These are phyloP conservation scores for Dryococelus australis DNA, from an alignment of 2,888 invertebrate species.

Conservation along the genomic window DNA sequence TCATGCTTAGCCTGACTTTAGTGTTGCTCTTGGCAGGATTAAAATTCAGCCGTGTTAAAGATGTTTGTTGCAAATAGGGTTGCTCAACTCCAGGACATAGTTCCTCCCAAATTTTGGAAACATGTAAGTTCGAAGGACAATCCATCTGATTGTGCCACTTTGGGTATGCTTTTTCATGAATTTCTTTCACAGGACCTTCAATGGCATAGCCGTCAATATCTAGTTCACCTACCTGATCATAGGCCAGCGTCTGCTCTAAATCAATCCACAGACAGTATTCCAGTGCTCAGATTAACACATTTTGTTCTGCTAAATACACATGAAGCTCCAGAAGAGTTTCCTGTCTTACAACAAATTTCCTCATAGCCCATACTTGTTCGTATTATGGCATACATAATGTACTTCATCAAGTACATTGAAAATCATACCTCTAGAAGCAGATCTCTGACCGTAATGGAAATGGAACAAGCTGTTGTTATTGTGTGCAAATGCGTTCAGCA, in stretches of 20 bases:
- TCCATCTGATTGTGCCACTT: not conserved
- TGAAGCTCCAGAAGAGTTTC: not conserved
- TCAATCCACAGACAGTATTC: not conserved
- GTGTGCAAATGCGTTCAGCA: not conserved
- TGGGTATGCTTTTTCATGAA: not conserved
- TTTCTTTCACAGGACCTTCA: not conserved
- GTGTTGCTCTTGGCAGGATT: not conserved
- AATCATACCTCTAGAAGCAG: not conserved
- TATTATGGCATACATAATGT: not conserved
- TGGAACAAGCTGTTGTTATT: not conserved
- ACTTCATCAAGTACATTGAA: not conserved
- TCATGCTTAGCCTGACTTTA: not conserved
- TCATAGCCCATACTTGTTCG: not conserved
- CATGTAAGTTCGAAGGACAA: not conserved
- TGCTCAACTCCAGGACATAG: not conserved
- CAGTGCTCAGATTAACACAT: not conserved
- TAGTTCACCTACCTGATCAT: not conserved
- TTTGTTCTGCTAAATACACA: not conserved
- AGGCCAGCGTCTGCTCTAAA: not conserved
- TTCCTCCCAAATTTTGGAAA: not conserved
- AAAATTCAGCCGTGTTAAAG: not conserved
- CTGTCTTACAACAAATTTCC: not conserved
- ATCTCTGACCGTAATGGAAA: not conserved
- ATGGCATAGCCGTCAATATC: not conserved
- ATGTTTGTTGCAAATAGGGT: not conserved